Conservation (phyloP, 1,140 invertebrate species). For the Sinella curviseta region DNA sequence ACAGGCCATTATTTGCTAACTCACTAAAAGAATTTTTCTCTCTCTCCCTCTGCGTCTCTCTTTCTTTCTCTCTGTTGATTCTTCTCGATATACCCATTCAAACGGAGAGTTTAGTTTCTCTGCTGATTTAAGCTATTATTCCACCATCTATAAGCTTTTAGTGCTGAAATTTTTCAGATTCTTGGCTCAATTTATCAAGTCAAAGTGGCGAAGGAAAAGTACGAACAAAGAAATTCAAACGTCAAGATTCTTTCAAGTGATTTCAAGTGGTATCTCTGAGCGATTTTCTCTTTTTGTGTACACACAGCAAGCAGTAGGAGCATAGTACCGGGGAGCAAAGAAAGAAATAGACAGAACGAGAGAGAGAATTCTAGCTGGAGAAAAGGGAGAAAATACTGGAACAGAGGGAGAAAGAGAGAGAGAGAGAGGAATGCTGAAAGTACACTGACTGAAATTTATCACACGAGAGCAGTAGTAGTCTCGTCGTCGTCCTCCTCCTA, state of each 20-base stretch:
- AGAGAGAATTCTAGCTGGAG: not conserved
- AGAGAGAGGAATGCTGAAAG: not conserved
- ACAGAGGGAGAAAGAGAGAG: not conserved
- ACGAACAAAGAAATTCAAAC: constrained; percentile 18
- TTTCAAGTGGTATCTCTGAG: constrained; percentile 20
- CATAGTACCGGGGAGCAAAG: not conserved
- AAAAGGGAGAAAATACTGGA: not conserved
- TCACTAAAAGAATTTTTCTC: too few relatives aligned
- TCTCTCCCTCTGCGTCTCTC: too few relatives aligned
- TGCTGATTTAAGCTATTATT: not conserved
- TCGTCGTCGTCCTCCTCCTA: too few relatives aligned
- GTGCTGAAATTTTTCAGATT: constrained; percentile 11
- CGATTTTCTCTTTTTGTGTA: constrained; percentile 13
- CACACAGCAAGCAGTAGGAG: not conserved
- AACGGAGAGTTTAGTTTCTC: not conserved
- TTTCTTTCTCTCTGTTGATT: too few relatives aligned
- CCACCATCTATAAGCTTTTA: constrained; percentile 1
- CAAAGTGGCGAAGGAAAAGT: constrained; percentile 8
- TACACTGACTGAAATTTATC: constrained; percentile 1
- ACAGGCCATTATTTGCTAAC: too few relatives aligned
- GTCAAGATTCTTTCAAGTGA: constrained; percentile 23
- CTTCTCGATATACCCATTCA: too few relatives aligned
- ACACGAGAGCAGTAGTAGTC: too few relatives aligned
- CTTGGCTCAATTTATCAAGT: constrained; percentile 23
- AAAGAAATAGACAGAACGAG: not conserved